phyloP scores from a whole-genome alignment of 2,797 vertebrate genomes.

The Myiotriccus ornatus region DNA sequence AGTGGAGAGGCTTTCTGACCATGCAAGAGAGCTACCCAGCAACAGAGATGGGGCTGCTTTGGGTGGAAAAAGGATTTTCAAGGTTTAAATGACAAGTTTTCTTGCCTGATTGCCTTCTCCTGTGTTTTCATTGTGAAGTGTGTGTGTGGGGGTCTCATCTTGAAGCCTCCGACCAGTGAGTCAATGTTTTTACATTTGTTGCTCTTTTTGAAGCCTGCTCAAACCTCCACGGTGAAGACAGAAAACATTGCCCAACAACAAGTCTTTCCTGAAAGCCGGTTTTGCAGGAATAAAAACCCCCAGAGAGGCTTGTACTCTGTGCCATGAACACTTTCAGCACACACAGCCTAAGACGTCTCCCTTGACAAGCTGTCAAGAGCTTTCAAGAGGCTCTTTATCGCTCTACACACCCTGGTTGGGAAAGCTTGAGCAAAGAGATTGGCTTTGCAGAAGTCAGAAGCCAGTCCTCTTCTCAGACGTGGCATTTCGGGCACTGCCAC shows the following conservation, averaged over 20 bases:
- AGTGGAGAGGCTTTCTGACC: not conserved
- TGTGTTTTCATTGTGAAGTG: not conserved
- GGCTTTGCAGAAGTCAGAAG: not conserved
- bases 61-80: not conserved
- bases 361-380: not conserved
- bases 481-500: not conserved
- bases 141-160: fast-evolving
- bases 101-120: not conserved
- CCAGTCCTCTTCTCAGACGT: not conserved
- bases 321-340: not conserved
- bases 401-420: not conserved
- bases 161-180: fast-evolving
- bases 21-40: not conserved
- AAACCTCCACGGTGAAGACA: fast-evolving
- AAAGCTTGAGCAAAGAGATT: not conserved
- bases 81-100: not conserved
- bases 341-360: not conserved
- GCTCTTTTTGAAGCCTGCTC: not conserved
- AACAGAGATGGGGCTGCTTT: fast-evolving
- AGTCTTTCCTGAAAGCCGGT: not conserved
- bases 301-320: not conserved
- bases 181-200: not conserved
- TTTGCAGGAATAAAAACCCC: not conserved
- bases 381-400: not conserved
- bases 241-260: not conserved